phyloP scores from a whole-genome alignment of 2,797 vertebrate genomes.

The Pyrocephalus nanus region DNA sequence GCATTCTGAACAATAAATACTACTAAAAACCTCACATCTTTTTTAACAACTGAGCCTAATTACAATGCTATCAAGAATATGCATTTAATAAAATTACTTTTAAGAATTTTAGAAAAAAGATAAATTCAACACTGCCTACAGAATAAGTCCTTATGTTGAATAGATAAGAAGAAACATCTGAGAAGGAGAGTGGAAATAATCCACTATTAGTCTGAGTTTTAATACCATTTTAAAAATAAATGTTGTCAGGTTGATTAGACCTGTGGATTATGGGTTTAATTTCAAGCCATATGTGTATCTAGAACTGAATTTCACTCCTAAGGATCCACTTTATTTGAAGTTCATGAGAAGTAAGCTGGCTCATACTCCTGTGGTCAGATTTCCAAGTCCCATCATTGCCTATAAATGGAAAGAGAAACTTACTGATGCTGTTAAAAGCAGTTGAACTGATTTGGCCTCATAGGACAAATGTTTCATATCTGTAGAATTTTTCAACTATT shows the following conservation, averaged over 20 bases:
- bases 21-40: not conserved
- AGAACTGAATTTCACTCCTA: not conserved
- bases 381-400: not conserved
- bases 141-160: not conserved
- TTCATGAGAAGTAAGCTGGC: not conserved
- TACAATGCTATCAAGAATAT: not conserved
- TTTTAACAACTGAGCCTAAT: not conserved
- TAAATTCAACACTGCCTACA: not conserved
- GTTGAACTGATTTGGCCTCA: not conserved
- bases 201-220: not conserved
- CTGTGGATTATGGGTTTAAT: not conserved
- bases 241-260: not conserved
- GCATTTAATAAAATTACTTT: not conserved
- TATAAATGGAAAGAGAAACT: not conserved
- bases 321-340: not conserved
- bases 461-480: not conserved
- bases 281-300: not conserved
- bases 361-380: not conserved
- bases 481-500: not conserved
- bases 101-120: not conserved
- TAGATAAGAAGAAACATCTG: not conserved
- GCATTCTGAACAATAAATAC: not conserved
- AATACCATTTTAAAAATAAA: not conserved
- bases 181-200: not conserved
- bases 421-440: not conserved